Evolutionary conservation across 2,888 invertebrate genomes (phyloP), one percentile per base, ranked within the genome.

Genomic region (Heteromyza rotundicornis): DNA sequence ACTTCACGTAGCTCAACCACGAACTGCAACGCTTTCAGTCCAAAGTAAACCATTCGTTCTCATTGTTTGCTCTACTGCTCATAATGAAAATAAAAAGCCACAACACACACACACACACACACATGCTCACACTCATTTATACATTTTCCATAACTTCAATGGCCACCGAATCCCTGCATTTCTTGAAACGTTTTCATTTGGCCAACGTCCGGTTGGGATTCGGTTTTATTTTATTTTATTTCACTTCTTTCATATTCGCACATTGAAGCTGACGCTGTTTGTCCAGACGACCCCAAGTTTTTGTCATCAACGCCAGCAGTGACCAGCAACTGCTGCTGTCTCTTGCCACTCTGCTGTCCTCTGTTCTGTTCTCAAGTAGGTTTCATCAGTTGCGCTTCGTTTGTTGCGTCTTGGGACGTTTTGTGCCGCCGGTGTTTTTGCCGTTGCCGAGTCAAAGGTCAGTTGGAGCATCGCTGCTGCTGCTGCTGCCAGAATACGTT

Each of bases 311-410:
- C 55, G 60, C 52, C 51, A 56, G 27, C 60, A 57, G 59, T 55
- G 54, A 50, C 55, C 50, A 58, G 58, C 59, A 44, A 57, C 27
- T 36, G n/a, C 55, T 20, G 56, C 60, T 22, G 47, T 52, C 19
- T 58, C 7, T 35, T 57, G 35, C 22, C 50, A 24, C 40, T 32
- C 22, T 49, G 49, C 67, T 71, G 70, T 68, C 68, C 66, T 57
- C 59, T 51, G 40, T 54, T 59, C 57, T 49, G 52, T 64, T 60
- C 61, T 72, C 75, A 74, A 76, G 77, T 76, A 76, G 74, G 70
- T 73, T 77, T 80, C 80, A 78, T 78, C 79, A 78, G 78, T 74
- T 75, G 79, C 75, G 78, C 80, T 74, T 71, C 74, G 79, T 64
- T 69, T 58, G 32, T 35, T 44, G 32, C 49, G 57, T 59, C 32